A percentile compares a stretch with the other conserved stretches of the same genome.
These are phyloP conservation scores for Percopsis transmontana DNA, from an alignment of 2,113 vertebrate species.

Conservation along the genomic window DNA sequence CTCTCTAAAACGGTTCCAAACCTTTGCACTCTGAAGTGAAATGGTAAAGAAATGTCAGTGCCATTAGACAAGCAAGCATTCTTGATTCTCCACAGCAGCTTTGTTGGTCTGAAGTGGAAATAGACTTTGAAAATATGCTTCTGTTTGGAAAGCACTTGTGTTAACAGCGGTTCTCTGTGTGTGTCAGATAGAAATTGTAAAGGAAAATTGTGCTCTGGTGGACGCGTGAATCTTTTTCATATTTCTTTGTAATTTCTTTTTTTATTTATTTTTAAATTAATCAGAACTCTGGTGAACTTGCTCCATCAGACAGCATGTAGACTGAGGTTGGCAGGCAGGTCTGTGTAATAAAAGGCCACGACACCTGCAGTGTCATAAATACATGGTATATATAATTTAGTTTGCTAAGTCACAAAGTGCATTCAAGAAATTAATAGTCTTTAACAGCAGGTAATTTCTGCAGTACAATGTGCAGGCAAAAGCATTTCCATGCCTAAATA, in stretches of 20 bases:
- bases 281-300: background rate
- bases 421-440: slow-evolving; percentile 22
- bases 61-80: slow-evolving; percentile 1
- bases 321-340: slow-evolving; percentile 10
- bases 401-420: slow-evolving; percentile 52
- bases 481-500: too few species aligned
- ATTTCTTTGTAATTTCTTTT: background rate
- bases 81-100: background rate
- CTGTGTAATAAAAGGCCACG: slow-evolving; percentile 13
- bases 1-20: background rate
- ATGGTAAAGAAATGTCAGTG: slow-evolving; percentile 8
- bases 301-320: background rate
- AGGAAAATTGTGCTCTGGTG: background rate
- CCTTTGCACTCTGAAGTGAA: background rate
- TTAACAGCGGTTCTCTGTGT: background rate
- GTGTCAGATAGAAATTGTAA: background rate
- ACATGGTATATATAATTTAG: slow-evolving; percentile 33
- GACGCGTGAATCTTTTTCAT: background rate
- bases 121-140: background rate
- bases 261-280: background rate
- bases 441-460: background rate
- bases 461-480: too few species aligned
- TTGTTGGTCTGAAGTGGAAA: slow-evolving; percentile 1
- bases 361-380: slow-evolving; percentile 2
- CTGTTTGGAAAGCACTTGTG: slow-evolving; percentile 4